phyloP scores from a whole-genome alignment of 2,113 vertebrate species.

The Corythaixoides concolor region DNA sequence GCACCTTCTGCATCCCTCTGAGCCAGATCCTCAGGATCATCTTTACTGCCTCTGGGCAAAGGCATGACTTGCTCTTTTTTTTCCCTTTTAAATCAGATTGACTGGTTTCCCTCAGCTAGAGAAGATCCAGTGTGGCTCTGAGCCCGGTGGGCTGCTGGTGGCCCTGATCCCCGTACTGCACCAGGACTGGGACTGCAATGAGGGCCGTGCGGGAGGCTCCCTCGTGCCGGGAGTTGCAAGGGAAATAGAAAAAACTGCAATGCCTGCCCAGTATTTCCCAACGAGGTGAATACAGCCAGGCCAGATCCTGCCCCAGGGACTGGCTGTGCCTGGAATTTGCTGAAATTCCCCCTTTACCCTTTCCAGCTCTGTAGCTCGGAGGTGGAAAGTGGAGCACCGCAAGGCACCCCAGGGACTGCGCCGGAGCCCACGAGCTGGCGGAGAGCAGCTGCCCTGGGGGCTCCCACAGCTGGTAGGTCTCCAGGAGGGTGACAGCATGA shows the following conservation, averaged over 20 bases:
- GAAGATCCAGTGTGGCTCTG: neutral
- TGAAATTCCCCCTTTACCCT: conserved; percentile 31
- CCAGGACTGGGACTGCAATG: neutral
- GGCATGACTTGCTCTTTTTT: neutral
- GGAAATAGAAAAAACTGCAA: neutral
- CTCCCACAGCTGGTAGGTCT: fast-evolving
- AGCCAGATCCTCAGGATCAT: neutral
- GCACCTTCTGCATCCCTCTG: neutral
- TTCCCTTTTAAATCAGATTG: neutral
- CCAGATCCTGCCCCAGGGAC: neutral
- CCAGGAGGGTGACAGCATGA: fast-evolving
- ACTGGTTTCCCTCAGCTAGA: neutral
- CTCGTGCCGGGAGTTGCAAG: fast-evolving
- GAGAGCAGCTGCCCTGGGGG: neutral
- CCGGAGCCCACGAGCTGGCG: fast-evolving
- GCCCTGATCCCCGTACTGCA: too few relatives aligned
- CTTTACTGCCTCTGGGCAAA: neutral
- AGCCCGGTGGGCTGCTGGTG: neutral
- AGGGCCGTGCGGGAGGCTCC: neutral
- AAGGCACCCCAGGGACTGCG: fast-evolving
- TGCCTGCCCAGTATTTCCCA: conserved; percentile 48
- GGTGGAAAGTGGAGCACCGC: neutral
- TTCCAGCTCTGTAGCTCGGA: neutral
- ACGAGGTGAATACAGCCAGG: neutral
- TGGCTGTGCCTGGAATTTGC: conserved; percentile 6